Percentiles rank a stretch among this genome's conserved stretches.
These are phyloP conservation scores for Drosophila nasuta DNA, from an alignment of 1,140 invertebrate species.

Conservation along the genomic window DNA sequence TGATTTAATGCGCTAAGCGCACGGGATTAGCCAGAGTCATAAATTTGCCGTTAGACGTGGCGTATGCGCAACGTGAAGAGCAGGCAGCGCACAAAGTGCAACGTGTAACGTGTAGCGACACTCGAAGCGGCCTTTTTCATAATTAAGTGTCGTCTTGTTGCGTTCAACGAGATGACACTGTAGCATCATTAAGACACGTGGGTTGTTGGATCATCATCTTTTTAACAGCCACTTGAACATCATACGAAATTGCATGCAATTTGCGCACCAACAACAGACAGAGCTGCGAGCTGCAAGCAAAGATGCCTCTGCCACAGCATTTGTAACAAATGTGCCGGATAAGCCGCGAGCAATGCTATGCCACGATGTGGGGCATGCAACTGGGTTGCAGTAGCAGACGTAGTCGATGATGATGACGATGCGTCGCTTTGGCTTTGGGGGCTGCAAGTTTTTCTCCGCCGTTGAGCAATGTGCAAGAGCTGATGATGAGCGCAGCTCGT, in stretches of 20 bases:
- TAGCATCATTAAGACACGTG: slow-evolving; percentile 80
- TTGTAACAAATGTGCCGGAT: slow-evolving; percentile 55
- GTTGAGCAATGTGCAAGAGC: slow-evolving; percentile 33
- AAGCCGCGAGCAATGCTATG: slow-evolving; percentile 39
- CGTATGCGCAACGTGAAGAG: slow-evolving; percentile 47
- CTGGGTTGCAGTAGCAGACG: neutral
- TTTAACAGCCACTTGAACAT: slow-evolving; percentile 80
- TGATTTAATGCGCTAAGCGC: slow-evolving; percentile 77
- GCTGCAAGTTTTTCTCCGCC: slow-evolving; percentile 50
- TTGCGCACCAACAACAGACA: slow-evolving; percentile 65
- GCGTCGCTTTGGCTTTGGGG: slow-evolving; percentile 54
- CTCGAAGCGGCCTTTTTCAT: slow-evolving; percentile 72
- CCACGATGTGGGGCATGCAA: slow-evolving; percentile 7
- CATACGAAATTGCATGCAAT: slow-evolving; percentile 76
- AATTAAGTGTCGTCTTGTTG: slow-evolving; percentile 74
- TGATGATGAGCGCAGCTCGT: slow-evolving; percentile 56
- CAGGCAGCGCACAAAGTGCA: slow-evolving; percentile 10
- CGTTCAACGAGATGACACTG: slow-evolving; percentile 44
- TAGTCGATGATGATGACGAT: slow-evolving; percentile 28
- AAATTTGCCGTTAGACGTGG: slow-evolving; percentile 59
- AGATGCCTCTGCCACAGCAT: slow-evolving; percentile 23
- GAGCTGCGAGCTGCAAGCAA: slow-evolving; percentile 6
- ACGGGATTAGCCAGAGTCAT: slow-evolving; percentile 67
- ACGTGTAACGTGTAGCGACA: slow-evolving; percentile 38
- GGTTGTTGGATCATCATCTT: slow-evolving; percentile 62